Base-by-base conservation (phyloP, 2,113 vertebrate species). In the Callionymus lyra region DNA sequence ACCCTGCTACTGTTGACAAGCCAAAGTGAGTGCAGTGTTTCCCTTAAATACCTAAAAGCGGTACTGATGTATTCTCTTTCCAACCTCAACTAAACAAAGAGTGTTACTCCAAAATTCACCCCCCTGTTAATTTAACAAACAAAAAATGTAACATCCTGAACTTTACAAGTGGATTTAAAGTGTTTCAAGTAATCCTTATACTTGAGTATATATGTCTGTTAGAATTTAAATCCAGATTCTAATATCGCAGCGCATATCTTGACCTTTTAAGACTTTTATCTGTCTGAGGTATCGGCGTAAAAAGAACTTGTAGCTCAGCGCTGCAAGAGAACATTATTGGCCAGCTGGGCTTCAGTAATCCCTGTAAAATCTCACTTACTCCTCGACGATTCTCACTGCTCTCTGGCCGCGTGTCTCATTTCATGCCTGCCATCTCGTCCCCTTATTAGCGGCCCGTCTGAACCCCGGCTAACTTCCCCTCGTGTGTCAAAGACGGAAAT, bases 341-440 rank as follows among this genome's bases (percentile, higher is more conserved):
- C 81, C 84, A 85, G 84, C 56, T 67, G 70, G 38, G 55, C 62
- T 59, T 59, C 70, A 63, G 60, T 83, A 84, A 86, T 81, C 83
- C 77, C 83, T 84, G 79, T 85, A 77, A 85, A 84, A 85, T 85
- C 63, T 62, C 63, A 49, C 65, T 78, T 83, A 84, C 74, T 79
- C 70, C 65, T 62, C 68, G 69, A 80, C 76, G 70, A 72, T 80
- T 79, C 42, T 15, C 56, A 63, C 81, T 50, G 68, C 70, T 59
- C 21, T 53, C 64, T 56, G 41, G 66, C 73, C 54, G 38, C 50
- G 73, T 73, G 68, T 70, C 66, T 62, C 74, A 83, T 86, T 85
- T 85, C 80, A 83, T 71, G 83, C 70, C 72, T 82, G 80, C 61
- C 79, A 77, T 75, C 59, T 50, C 66, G 48, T 75, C 59, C 73